A percentile compares a stretch with the other conserved stretches of the same genome.
These are phyloP conservation scores for Antidorcas marsupialis DNA, from an alignment of 2,113 vertebrate genomes.

Conservation along the genomic window DNA sequence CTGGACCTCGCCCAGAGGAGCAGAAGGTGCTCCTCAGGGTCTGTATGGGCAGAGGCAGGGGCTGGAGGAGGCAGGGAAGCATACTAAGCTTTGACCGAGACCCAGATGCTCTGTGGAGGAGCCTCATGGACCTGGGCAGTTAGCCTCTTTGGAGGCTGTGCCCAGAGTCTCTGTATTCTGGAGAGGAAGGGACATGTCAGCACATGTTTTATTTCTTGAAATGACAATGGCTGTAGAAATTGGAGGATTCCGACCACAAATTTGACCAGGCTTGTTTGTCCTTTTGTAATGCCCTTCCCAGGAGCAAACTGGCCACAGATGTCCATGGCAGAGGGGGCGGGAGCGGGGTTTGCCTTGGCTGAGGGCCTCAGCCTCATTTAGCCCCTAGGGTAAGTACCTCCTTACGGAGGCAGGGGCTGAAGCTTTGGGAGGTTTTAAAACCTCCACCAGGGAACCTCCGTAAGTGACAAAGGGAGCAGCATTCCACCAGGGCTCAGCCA, in stretches of 20 bases:
- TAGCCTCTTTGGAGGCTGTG: neutral
- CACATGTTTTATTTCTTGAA: neutral
- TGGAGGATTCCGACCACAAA: neutral
- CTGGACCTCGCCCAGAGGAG: neutral
- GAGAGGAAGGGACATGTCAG: neutral
- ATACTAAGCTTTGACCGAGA: neutral
- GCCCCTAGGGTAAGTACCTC: neutral
- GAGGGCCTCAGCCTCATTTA: neutral
- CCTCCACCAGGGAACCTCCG: neutral
- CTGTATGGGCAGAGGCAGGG: no score
- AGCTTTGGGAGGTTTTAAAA: neutral
- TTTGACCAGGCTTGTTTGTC: neutral
- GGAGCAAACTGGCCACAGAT: neutral
- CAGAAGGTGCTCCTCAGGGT: neutral
- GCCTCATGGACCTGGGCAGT: neutral
- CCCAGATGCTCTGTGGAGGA: neutral
- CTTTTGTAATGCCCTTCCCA: neutral
- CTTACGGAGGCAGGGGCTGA: neutral
- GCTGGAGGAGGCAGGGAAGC: neutral
- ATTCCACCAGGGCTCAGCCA: neutral
- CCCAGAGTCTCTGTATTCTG: neutral
- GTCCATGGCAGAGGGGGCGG: accelerated
- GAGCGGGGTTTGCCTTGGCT: neutral
- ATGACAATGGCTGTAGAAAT: neutral
- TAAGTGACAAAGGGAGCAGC: neutral